Percentiles rank a stretch among this genome's conserved stretches.
These are phyloP conservation scores for Sipha flava DNA, from an alignment of 1,140 invertebrate genomes.

Conservation along the genomic window DNA sequence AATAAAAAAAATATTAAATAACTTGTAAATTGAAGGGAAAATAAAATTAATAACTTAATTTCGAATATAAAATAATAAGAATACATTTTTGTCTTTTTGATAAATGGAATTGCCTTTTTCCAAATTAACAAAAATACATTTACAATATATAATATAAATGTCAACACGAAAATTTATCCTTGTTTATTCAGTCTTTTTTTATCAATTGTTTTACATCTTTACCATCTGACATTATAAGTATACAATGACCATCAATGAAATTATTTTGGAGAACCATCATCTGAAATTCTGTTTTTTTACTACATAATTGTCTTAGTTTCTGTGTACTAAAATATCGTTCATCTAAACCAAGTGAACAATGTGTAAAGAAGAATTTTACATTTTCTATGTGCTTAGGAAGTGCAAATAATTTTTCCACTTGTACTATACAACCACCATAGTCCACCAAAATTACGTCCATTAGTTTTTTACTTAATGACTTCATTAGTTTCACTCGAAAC, in stretches of 20 bases:
- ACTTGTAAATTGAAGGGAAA: too few species aligned
- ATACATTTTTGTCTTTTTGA: too few species aligned
- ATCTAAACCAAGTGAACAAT: background rate
- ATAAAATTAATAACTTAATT: too few species aligned
- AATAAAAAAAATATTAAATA: too few species aligned
- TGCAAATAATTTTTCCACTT: background rate
- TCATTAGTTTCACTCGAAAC: background rate
- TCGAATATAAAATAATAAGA: too few species aligned
- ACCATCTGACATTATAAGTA: background rate
- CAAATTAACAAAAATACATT: background rate
- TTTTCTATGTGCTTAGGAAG: background rate
- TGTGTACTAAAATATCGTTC: background rate
- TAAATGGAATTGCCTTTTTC: too few species aligned
- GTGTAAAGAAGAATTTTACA: background rate
- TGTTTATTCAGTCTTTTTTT: background rate
- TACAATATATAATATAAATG: too few species aligned
- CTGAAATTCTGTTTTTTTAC: background rate
- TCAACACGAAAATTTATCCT: too few species aligned
- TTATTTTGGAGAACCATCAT: background rate
- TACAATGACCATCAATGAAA: background rate
- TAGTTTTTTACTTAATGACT: background rate
- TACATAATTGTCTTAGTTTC: background rate
- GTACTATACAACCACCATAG: background rate
- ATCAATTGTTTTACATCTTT: background rate
- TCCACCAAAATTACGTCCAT: background rate